Evolutionary conservation across 2,113 vertebrate genomes (phyloP).

Genomic region (Phaetusa simplex): DNA sequence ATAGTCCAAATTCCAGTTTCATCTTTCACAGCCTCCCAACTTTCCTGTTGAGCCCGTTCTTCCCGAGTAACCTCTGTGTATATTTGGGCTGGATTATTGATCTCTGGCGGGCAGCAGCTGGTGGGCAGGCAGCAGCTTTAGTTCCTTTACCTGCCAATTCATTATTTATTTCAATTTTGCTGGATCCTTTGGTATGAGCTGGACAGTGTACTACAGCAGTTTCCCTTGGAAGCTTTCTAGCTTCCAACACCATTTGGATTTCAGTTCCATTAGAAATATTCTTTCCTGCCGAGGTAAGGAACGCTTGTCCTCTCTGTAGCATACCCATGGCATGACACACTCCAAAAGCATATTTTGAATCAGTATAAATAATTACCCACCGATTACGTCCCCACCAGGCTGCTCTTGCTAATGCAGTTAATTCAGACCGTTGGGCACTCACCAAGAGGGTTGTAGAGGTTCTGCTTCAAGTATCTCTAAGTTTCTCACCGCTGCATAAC

Average conservation of each 20-base stretch:
- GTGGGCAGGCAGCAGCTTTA: background rate
- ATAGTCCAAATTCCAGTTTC: background rate
- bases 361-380: background rate
- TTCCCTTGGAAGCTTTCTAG: background rate
- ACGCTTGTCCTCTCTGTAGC: background rate
- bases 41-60: rapidly evolving
- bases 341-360: background rate
- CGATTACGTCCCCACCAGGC: background rate
- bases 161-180: background rate
- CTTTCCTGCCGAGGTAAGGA: background rate
- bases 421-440: background rate
- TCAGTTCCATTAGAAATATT: background rate
- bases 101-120: background rate
- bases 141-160: background rate
- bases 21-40: background rate
- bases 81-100: background rate
- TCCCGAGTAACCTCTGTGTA: background rate
- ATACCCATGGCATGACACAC: background rate
- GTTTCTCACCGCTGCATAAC: background rate
- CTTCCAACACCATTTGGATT: background rate
- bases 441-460: background rate
- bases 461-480: background rate
- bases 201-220: background rate
- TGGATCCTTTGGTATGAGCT: background rate
- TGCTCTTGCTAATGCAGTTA: background rate